phyloP scores from a whole-genome alignment of 30 jellyfish, hydroid and myxozoan genomes.

The Clytia hemisphaerica region DNA sequence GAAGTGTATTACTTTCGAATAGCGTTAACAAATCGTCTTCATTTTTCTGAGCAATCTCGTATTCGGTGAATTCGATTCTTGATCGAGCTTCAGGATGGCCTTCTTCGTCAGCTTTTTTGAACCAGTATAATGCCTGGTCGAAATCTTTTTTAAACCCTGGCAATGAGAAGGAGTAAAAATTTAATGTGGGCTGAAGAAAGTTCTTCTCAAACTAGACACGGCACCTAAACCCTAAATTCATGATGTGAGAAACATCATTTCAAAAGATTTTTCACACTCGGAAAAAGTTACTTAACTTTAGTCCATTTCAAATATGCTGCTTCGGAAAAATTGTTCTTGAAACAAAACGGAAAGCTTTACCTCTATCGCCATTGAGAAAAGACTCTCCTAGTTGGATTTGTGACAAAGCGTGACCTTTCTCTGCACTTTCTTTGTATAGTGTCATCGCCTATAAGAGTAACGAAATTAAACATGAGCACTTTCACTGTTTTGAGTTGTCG shows the following conservation, averaged over 20 bases:
- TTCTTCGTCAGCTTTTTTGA: neutral
- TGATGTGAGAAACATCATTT: too few relatives aligned
- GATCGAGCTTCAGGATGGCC: constrained; percentile 5
- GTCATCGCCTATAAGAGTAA: constrained; percentile 10
- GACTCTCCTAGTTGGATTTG: constrained; percentile 5
- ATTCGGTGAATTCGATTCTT: constrained; percentile 9
- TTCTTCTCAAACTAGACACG: too few relatives aligned
- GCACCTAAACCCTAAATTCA: too few relatives aligned
- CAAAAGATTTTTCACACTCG: too few relatives aligned
- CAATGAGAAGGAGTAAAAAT: neutral
- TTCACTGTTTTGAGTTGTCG: too few relatives aligned
- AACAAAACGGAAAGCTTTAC: too few relatives aligned
- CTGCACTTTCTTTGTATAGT: constrained; percentile 15
- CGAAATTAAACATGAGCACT: too few relatives aligned
- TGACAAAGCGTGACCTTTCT: constrained; percentile 9
- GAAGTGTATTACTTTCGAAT: constrained; percentile 13
- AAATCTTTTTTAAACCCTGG: neutral
- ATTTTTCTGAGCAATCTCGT: constrained; percentile 4
- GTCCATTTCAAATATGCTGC: too few relatives aligned
- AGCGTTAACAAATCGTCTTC: constrained; percentile 2
- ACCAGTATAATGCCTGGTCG: constrained; percentile 16
- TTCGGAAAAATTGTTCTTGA: too few relatives aligned
- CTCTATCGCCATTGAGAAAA: constrained; percentile 5
- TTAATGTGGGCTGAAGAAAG: too few relatives aligned
- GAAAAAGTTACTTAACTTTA: too few relatives aligned